phyloP scores from a whole-genome alignment of 2,797 vertebrate species.

The Thaleichthys pacificus region DNA sequence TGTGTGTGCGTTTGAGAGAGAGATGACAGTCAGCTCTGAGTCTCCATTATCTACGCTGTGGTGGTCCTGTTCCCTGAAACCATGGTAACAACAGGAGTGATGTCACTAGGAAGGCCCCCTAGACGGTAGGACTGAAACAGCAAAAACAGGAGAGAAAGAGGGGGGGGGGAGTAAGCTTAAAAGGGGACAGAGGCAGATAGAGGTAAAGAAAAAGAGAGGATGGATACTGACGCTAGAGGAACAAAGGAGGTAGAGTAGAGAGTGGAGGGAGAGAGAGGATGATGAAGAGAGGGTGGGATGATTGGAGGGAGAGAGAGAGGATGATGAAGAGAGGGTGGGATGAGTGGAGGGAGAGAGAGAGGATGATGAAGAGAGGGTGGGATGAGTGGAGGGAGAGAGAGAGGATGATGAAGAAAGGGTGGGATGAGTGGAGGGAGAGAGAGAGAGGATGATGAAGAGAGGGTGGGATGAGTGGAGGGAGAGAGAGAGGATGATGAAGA shows the following conservation, averaged over 20 bases:
- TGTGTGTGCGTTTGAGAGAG: slow-evolving; percentile 14
- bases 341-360: slow-evolving; percentile 19
- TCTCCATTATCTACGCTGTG: slow-evolving; percentile 54
- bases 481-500: slow-evolving; percentile 35
- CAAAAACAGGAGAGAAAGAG: slow-evolving; percentile 2
- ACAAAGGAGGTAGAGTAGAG: not conserved
- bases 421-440: slow-evolving; percentile 17
- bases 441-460: slow-evolving; percentile 32
- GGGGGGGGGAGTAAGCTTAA: not conserved
- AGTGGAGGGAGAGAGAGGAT: slow-evolving; percentile 23
- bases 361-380: slow-evolving; percentile 31
- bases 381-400: slow-evolving; percentile 19
- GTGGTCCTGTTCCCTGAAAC: slow-evolving; percentile 55
- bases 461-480: slow-evolving; percentile 12
- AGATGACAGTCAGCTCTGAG: slow-evolving; percentile 18
- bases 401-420: slow-evolving; percentile 31
- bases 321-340: slow-evolving; percentile 29
- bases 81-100: slow-evolving; percentile 71
- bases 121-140: slow-evolving; percentile 33
- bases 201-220: not conserved
- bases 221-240: not conserved
- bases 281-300: slow-evolving; percentile 32
- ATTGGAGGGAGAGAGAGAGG: slow-evolving; percentile 24
- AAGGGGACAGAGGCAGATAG: not conserved
- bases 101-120: slow-evolving; percentile 63